Percentiles rank a stretch among this genome's conserved stretches.
Conservation (phyloP, 1,140 invertebrate genomes). For the Philotrypesis tridentata region DNA sequence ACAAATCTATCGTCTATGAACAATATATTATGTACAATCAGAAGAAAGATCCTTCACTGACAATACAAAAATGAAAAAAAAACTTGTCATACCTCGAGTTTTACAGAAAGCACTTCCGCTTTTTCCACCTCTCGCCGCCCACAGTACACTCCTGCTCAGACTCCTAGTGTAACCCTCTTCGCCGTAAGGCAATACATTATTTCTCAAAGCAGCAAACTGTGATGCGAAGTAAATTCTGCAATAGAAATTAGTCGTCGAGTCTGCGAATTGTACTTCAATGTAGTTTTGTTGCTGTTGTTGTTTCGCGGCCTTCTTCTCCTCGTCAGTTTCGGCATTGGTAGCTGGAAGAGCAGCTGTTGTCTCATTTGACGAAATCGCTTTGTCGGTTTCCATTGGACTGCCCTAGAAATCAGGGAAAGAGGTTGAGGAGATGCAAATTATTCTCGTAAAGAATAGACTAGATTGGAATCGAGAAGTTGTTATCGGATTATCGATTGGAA, state of each 20-base stretch:
- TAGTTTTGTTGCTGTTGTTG: constrained; percentile 76
- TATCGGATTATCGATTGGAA: too few species aligned
- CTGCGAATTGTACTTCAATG: constrained; percentile 86
- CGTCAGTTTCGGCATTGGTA: constrained; percentile 56
- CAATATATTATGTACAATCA: constrained; percentile 6
- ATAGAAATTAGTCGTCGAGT: constrained; percentile 84
- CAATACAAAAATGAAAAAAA: constrained; percentile 10
- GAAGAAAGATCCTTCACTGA: background rate
- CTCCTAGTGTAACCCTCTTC: constrained; percentile 88
- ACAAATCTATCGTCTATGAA: constrained; percentile 94
- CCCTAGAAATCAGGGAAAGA: constrained; percentile 20
- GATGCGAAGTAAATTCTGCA: constrained; percentile 91
- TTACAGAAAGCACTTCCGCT: constrained; percentile 97
- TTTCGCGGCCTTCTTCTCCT: constrained; percentile 66
- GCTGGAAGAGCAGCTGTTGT: background rate
- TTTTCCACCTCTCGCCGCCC: constrained; percentile 97
- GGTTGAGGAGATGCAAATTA: background rate
- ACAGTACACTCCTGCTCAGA: constrained; percentile 90
- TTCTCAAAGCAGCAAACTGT: constrained; percentile 86
- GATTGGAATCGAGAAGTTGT: background rate
- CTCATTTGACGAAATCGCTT: constrained; percentile 50
- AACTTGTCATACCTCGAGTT: constrained; percentile 81
- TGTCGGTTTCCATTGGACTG: constrained; percentile 67
- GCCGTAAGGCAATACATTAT: constrained; percentile 80
- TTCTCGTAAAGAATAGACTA: background rate